These are phyloP conservation scores for Alligator sinensis DNA, from an alignment of 2,113 vertebrate species.

Conservation along the genomic window DNA sequence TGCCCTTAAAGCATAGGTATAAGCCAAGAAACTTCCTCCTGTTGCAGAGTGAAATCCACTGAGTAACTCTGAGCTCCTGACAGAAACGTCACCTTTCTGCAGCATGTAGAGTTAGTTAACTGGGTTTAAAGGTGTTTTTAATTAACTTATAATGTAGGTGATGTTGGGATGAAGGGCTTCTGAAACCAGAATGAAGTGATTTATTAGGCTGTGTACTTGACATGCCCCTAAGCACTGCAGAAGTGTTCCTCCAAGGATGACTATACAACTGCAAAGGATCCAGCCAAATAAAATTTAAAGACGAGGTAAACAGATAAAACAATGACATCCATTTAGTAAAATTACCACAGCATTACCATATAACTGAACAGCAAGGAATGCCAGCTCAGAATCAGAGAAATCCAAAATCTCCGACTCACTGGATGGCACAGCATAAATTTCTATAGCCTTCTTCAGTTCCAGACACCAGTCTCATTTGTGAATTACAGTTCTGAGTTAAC, in stretches of 20 bases:
- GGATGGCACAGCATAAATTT: background rate
- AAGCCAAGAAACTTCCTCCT: background rate
- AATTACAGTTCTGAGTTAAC: fast-evolving
- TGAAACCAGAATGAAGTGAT: background rate
- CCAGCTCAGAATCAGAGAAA: background rate
- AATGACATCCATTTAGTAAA: background rate
- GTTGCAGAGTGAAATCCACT: background rate
- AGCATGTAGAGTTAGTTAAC: fast-evolving
- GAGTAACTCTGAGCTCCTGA: background rate
- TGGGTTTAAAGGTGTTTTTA: background rate
- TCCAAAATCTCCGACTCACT: background rate
- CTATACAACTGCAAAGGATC: background rate
- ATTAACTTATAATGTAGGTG: background rate
- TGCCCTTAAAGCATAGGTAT: background rate
- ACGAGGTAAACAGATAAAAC: background rate
- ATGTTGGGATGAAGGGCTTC: background rate
- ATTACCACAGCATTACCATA: background rate
- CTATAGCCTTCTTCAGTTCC: background rate
- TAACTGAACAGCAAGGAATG: background rate
- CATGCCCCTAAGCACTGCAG: background rate
- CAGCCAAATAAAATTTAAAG: background rate
- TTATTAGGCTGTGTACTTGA: background rate
- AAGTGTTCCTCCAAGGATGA: fast-evolving
- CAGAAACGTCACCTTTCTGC: background rate
- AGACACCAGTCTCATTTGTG: fast-evolving